phyloP scores from a whole-genome alignment of 2,888 invertebrate species.

The Acrobasis suavella region DNA sequence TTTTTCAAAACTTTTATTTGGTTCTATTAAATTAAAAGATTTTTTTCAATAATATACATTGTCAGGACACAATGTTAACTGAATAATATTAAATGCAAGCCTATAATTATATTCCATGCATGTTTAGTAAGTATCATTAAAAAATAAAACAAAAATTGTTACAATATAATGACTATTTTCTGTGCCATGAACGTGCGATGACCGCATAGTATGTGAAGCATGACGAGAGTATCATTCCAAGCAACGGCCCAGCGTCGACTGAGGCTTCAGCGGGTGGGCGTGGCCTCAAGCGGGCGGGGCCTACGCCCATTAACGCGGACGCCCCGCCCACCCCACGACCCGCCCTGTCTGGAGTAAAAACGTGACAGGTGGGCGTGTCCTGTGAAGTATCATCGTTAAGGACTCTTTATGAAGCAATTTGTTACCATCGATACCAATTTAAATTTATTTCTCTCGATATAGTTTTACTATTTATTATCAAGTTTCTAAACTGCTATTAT shows the following conservation, averaged over 20 bases:
- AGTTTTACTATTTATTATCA: slow-evolving; percentile 21
- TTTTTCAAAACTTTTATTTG: no score
- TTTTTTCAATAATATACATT: no score
- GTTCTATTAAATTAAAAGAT: no score
- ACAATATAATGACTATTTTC: background rate
- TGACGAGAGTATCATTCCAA: slow-evolving; percentile 56
- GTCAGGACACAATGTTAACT: no score
- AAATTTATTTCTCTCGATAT: slow-evolving; percentile 47
- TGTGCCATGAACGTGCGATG: background rate
- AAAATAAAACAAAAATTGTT: background rate
- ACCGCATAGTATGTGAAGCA: background rate
- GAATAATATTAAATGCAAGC: no score
- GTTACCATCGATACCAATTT: slow-evolving; percentile 72
- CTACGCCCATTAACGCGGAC: slow-evolving; percentile 40
- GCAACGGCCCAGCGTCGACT: slow-evolving; percentile 67
- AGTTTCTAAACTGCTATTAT: background rate
- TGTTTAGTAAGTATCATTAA: background rate
- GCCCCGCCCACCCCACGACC: slow-evolving; percentile 56
- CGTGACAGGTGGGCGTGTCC: slow-evolving; percentile 73
- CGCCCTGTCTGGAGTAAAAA: slow-evolving; percentile 62
- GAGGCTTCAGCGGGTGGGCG: slow-evolving; percentile 70
- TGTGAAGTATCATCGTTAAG: slow-evolving; percentile 74
- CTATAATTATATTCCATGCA: no score
- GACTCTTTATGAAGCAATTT: slow-evolving; percentile 81
- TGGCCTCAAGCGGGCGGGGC: slow-evolving; percentile 60